phyloP scores from a whole-genome alignment of 1,140 invertebrate species.

The Leptinotarsa texana region DNA sequence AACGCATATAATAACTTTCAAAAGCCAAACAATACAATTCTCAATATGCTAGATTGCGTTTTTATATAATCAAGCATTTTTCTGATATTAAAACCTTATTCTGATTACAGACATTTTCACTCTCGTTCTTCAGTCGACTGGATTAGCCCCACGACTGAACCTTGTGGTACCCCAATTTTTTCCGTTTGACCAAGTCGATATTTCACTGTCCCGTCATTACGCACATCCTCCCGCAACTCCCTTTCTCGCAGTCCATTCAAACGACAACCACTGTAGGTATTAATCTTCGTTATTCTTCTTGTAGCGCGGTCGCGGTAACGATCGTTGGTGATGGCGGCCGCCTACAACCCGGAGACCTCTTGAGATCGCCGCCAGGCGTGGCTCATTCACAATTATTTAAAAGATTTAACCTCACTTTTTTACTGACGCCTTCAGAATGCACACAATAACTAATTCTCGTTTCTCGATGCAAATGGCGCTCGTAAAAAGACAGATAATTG shows the following conservation, averaged over 20 bases:
- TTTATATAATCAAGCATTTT: too few relatives aligned
- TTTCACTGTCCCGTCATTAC: too few relatives aligned
- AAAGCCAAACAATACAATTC: too few relatives aligned
- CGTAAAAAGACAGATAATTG: constrained; percentile 18
- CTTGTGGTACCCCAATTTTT: too few relatives aligned
- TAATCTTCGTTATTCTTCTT: constrained; percentile 23
- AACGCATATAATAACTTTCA: too few relatives aligned
- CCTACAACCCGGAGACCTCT: constrained; percentile 15
- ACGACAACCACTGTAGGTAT: constrained; percentile 7
- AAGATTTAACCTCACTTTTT: constrained; percentile 19
- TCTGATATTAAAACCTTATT: too few relatives aligned
- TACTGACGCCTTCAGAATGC: not conserved
- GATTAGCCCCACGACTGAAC: too few relatives aligned
- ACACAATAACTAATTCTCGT: constrained; percentile 21
- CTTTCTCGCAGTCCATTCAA: not conserved
- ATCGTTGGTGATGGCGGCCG: constrained; percentile 11
- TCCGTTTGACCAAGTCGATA: too few relatives aligned
- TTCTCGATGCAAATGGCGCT: constrained; percentile 18
- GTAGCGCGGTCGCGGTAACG: constrained; percentile 13
- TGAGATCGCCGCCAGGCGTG: constrained; percentile 20
- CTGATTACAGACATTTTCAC: too few relatives aligned
- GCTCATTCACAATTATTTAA: constrained; percentile 18
- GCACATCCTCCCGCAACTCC: too few relatives aligned
- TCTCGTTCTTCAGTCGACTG: too few relatives aligned
- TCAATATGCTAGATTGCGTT: too few relatives aligned